Conservation (phyloP, 2,888 invertebrate genomes). For the Acronicta leporina region DNA sequence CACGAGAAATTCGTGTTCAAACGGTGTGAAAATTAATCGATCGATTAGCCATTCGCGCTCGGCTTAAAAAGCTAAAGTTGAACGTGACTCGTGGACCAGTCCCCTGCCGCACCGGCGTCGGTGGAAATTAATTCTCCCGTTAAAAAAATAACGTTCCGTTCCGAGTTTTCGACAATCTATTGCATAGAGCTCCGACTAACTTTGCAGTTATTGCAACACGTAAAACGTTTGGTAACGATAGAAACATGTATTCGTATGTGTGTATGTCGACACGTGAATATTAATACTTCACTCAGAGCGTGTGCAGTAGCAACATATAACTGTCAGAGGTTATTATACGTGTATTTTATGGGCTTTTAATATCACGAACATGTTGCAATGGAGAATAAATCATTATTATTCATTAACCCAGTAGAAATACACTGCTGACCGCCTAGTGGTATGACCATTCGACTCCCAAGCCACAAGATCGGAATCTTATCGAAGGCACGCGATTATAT, state of each 20-base stretch:
- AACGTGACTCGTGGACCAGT: conserved; percentile 81
- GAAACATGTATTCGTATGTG: conserved; percentile 8
- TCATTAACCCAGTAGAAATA: not conserved
- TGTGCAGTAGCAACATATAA: conserved; percentile 24
- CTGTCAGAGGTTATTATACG: conserved; percentile 11
- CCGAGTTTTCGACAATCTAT: conserved; percentile 74
- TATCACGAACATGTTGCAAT: conserved; percentile 11
- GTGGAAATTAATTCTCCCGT: conserved; percentile 80
- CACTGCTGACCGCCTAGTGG: too few relatives aligned
- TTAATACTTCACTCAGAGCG: conserved; percentile 62
- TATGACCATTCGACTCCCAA: too few relatives aligned
- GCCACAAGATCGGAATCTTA: too few relatives aligned
- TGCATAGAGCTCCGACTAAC: conserved; percentile 66
- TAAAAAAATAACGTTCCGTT: conserved; percentile 70
- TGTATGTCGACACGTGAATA: conserved; percentile 58
- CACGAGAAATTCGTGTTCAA: conserved; percentile 77
- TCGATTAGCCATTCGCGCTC: conserved; percentile 84
- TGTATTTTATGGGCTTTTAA: conserved; percentile 14
- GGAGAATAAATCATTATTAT: not conserved
- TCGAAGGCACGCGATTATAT: too few relatives aligned
- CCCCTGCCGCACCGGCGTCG: conserved; percentile 68
- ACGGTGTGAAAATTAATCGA: conserved; percentile 85
- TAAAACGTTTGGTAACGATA: conserved; percentile 54
- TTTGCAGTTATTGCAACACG: conserved; percentile 63
- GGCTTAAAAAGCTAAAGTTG: conserved; percentile 80